These are phyloP conservation scores for Phymatocera aterrima DNA, from an alignment of 2,888 invertebrate species.

Conservation along the genomic window DNA sequence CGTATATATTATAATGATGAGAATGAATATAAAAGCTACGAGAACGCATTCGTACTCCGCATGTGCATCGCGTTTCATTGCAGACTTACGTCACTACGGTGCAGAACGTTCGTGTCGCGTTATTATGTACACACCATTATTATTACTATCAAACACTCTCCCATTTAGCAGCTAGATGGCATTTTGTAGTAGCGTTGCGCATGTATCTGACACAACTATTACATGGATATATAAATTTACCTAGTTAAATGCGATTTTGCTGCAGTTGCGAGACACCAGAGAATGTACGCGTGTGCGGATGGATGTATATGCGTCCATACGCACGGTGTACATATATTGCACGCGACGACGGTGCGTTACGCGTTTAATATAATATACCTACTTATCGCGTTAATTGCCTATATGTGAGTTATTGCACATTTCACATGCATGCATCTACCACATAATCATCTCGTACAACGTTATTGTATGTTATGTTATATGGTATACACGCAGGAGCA, in stretches of 20 bases:
- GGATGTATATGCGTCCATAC: too few relatives aligned
- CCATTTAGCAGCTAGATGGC: too few relatives aligned
- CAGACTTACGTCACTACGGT: conserved; percentile 12
- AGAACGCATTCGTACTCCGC: not conserved
- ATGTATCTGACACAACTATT: not conserved
- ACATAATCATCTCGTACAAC: conserved; percentile 53
- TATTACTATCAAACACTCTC: conserved; percentile 25
- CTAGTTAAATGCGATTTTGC: too few relatives aligned
- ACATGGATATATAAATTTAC: not conserved
- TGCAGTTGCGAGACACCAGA: too few relatives aligned
- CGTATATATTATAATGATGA: not conserved
- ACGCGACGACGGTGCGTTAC: too few relatives aligned
- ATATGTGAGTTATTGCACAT: too few relatives aligned
- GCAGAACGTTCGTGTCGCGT: conserved; percentile 14
- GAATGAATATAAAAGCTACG: not conserved
- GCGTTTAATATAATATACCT: too few relatives aligned
- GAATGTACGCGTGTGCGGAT: too few relatives aligned
- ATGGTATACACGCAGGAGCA: conserved; percentile 52
- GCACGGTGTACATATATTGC: too few relatives aligned
- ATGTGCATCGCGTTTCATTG: not conserved
- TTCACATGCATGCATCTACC: conserved; percentile 7
- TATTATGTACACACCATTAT: conserved; percentile 16
- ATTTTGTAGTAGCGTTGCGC: too few relatives aligned
- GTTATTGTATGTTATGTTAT: conserved; percentile 62
- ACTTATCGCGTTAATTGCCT: too few relatives aligned